A percentile compares a stretch with the other conserved stretches of the same genome.
phyloP scores from a whole-genome alignment of 30 jellyfish, hydroid and myxozoan species.

The Hydractinia echinata region DNA sequence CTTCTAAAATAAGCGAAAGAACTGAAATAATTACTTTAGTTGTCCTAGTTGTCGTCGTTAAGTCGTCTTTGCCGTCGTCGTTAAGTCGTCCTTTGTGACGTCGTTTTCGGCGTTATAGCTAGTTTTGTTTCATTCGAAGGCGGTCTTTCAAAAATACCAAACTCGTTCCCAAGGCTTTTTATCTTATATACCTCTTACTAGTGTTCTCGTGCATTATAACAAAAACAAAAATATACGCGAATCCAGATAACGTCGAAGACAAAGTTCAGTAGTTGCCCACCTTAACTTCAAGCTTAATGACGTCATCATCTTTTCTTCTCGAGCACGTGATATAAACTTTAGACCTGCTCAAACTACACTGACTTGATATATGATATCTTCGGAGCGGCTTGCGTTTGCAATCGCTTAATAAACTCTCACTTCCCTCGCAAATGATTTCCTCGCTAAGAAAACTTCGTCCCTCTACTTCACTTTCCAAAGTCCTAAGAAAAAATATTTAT shows the following conservation, averaged over 20 bases:
- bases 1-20: background rate
- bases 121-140: too few species aligned
- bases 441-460: background rate
- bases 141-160: too few species aligned
- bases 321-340: background rate
- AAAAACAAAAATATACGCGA: too few species aligned
- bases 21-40: too few species aligned
- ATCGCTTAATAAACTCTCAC: background rate
- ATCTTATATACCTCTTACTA: too few species aligned
- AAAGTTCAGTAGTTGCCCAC: background rate
- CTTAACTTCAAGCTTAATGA: background rate
- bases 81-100: too few species aligned
- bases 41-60: too few species aligned
- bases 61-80: too few species aligned
- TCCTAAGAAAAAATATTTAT: background rate
- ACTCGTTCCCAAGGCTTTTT: too few species aligned
- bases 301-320: conserved; percentile 1
- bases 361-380: background rate
- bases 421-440: conserved; percentile 10
- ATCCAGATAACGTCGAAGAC: too few species aligned
- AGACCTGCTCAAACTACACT: background rate
- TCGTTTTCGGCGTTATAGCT: too few species aligned
- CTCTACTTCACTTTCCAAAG: background rate
- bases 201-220: too few species aligned
- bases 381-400: background rate